These are phyloP conservation scores for Larimichthys crocea DNA, from an alignment of 2,113 vertebrate genomes.

Conservation along the genomic window DNA sequence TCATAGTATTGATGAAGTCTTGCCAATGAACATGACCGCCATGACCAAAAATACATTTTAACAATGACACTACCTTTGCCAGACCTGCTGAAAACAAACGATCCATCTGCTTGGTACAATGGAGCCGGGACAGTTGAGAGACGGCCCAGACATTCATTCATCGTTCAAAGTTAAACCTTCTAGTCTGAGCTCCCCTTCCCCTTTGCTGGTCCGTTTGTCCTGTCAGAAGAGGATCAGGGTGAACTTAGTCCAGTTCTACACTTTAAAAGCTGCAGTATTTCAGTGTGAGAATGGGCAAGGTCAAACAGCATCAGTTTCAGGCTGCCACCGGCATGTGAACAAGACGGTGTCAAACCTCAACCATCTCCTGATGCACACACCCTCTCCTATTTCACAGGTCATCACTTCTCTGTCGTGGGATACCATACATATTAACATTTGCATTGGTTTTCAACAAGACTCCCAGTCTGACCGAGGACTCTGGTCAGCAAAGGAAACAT, in stretches of 20 bases:
- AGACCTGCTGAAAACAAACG: background rate
- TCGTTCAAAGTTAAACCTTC: background rate
- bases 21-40: background rate
- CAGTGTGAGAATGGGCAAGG: slow-evolving; percentile 54
- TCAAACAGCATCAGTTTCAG: slow-evolving; percentile 52
- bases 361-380: slow-evolving; percentile 51
- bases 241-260: slow-evolving; percentile 26
- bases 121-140: background rate
- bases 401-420: slow-evolving; percentile 42
- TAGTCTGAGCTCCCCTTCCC: background rate
- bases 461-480: background rate
- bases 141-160: too few relatives aligned
- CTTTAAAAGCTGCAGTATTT: slow-evolving; percentile 47
- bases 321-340: slow-evolving; percentile 51
- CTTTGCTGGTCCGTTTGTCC: background rate
- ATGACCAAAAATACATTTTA: background rate
- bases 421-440: slow-evolving; percentile 2
- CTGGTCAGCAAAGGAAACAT: background rate
- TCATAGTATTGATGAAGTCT: background rate
- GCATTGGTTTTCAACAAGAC: background rate
- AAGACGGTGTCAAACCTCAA: slow-evolving; percentile 69
- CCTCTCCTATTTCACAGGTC: slow-evolving; percentile 67
- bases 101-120: background rate
- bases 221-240: slow-evolving; percentile 1
- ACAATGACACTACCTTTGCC: background rate